A percentile compares a stretch with the other conserved stretches of the same genome.
Conservation (phyloP, 2,888 invertebrate species). For the Volucella inflata region DNA sequence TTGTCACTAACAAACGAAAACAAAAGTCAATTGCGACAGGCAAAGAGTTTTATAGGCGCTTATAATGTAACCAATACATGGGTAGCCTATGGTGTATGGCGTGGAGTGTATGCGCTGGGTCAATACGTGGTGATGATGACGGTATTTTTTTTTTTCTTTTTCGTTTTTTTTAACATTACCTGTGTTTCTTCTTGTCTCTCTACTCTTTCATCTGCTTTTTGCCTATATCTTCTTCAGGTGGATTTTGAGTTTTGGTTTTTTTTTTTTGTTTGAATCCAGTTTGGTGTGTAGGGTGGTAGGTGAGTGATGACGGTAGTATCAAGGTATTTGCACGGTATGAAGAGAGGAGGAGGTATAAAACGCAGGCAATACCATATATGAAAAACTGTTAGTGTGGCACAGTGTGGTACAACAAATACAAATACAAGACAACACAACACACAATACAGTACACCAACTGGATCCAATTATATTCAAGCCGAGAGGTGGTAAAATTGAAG, state of each 20-base stretch:
- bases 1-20: slow-evolving; percentile 84
- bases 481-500: slow-evolving; percentile 62
- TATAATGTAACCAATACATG: slow-evolving; percentile 78
- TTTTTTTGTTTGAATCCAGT: slow-evolving; percentile 62
- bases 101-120: slow-evolving; percentile 61
- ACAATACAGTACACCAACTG: slow-evolving; percentile 37
- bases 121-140: slow-evolving; percentile 70
- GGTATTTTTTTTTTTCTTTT: slow-evolving; percentile 39
- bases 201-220: slow-evolving; percentile 61
- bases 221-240: slow-evolving; percentile 65
- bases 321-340: not conserved
- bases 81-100: slow-evolving; percentile 13
- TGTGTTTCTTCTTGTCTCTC: slow-evolving; percentile 36
- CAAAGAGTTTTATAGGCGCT: slow-evolving; percentile 86
- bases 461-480: slow-evolving; percentile 43
- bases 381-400: slow-evolving; percentile 64
- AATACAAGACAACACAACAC: slow-evolving; percentile 18
- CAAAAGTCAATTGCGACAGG: slow-evolving; percentile 83
- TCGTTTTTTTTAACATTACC: slow-evolving; percentile 11
- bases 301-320: slow-evolving; percentile 36
- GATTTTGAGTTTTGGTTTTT: slow-evolving; percentile 33
- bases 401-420: slow-evolving; percentile 61
- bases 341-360: slow-evolving; percentile 44
- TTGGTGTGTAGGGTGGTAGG: slow-evolving; percentile 56
- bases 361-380: slow-evolving; percentile 56